A percentile compares a stretch with the other conserved stretches of the same genome.
Conservation (phyloP, 2,888 invertebrate species). For the Caenorhabditis doughertyi region DNA sequence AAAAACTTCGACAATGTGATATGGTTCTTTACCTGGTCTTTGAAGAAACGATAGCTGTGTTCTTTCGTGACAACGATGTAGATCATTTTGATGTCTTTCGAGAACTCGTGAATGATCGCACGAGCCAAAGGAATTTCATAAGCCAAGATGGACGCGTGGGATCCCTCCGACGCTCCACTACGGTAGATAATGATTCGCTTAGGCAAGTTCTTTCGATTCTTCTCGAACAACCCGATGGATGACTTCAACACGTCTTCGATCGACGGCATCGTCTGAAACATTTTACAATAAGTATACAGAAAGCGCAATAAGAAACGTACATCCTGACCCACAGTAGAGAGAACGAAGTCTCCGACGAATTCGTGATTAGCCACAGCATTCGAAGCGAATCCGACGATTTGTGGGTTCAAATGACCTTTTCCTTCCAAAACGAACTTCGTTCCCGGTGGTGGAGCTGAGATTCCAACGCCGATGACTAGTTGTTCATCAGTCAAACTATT, state of each 20-base stretch:
- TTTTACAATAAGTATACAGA: not conserved
- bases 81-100: conserved; percentile 59
- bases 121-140: conserved; percentile 76
- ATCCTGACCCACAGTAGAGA: conserved; percentile 20
- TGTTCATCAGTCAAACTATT: conserved; percentile 54
- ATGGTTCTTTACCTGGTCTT: conserved; percentile 12
- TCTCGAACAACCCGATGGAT: conserved; percentile 4
- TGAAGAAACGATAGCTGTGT: conserved; percentile 73
- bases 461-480: conserved; percentile 41
- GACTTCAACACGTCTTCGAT: conserved; percentile 49
- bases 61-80: conserved; percentile 76
- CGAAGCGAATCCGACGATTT: conserved; percentile 63
- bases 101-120: conserved; percentile 49
- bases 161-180: conserved; percentile 73
- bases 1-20: not conserved
- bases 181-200: conserved; percentile 73
- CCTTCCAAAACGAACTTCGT: conserved; percentile 28
- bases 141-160: conserved; percentile 65
- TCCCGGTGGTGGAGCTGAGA: conserved; percentile 43
- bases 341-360: conserved; percentile 73
- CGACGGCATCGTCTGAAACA: conserved; percentile 29
- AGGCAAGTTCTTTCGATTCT: conserved; percentile 48
- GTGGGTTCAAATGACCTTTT: conserved; percentile 20
- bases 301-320: conserved; percentile 15
- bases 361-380: conserved; percentile 68